Conservation (phyloP, 2,113 vertebrate genomes). For the Sebastes fasciatus region DNA sequence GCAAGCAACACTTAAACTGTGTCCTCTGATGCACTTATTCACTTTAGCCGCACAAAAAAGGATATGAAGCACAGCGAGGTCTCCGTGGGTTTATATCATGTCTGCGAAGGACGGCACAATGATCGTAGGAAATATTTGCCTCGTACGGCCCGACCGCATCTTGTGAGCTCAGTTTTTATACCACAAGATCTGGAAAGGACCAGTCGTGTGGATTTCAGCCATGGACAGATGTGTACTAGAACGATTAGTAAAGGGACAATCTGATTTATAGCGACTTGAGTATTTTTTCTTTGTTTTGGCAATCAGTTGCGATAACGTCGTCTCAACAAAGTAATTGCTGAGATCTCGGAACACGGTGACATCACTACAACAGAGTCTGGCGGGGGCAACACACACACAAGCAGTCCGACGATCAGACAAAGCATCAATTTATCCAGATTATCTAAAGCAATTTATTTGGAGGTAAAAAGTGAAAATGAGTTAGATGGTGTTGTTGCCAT, state of each 20-base stretch:
- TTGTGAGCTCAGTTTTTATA: not conserved
- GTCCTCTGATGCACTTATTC: constrained; percentile 42
- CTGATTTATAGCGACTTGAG: not conserved
- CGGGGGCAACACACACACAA: no score
- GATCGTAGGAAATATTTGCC: not conserved
- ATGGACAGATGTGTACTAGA: not conserved
- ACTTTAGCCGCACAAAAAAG: constrained; percentile 18
- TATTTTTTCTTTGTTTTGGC: not conserved
- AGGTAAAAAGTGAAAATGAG: not conserved
- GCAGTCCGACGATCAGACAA: not conserved
- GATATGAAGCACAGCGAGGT: constrained; percentile 24
- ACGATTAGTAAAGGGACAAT: not conserved
- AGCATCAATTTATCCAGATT: not conserved
- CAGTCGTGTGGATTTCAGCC: not conserved
- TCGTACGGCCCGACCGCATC: not conserved
- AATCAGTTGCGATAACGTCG: not conserved
- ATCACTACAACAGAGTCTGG: not conserved
- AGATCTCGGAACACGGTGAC: not conserved
- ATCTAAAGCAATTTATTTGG: not conserved
- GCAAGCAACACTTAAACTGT: constrained; percentile 31
- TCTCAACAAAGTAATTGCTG: not conserved
- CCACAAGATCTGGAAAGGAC: not conserved
- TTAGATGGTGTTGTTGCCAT: not conserved
- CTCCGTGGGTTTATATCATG: constrained; percentile 9
- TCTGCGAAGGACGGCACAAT: not conserved